Evolutionary conservation across 2,797 vertebrate genomes (phyloP), one percentile per base, ranked within the genome.

Genomic region (Schizopygopsis pylzovi): DNA sequence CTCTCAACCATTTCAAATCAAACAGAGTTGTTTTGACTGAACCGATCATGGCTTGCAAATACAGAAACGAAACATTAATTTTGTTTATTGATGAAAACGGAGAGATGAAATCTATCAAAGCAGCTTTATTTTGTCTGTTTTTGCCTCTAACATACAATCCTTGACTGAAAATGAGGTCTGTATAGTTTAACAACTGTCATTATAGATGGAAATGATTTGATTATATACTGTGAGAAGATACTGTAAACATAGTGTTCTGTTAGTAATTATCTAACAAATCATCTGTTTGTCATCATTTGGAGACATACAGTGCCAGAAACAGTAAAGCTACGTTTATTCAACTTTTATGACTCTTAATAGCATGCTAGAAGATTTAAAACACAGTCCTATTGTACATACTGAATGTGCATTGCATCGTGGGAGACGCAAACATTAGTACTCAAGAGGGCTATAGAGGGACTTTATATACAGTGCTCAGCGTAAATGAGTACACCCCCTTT

Each of bases 21-120:
- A 85, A 78, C 61, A 47, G 68, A 54, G 68, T 80, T 65, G 43
- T 52, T 68, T 65, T 68, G 79, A 84, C 43, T 72, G 63, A 67
- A 25, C 56, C 28, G 28, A 52, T 72, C 71, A 68, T 47, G 65
- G 76, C 41, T 75, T 47, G 47, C 28, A n/a, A 65, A 75, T 39
- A 10, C 56, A 63, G 43, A 18, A 45, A 7, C 0, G 2, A 72
- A 41, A 78, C 37, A 59, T 59, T 49, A 4, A 28, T 65, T 79
- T 65, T 20, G 41, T 33, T 65, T 79, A 47, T 33, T 43, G 15
- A 61, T 8, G 7, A 25, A 65, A 79, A 20, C 0, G 1, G 41
- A 61, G 33, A 77, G 49, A 39, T 56, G 22, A n/a, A 56, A 56
- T 56, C 49, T 63, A 25, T 63, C 59, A 28, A 28, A 65, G 54